A percentile compares a stretch with the other conserved stretches of the same genome.
Evolutionary conservation across 2,888 invertebrate genomes (phyloP).

Genomic region (Drosophila koepferae): DNA sequence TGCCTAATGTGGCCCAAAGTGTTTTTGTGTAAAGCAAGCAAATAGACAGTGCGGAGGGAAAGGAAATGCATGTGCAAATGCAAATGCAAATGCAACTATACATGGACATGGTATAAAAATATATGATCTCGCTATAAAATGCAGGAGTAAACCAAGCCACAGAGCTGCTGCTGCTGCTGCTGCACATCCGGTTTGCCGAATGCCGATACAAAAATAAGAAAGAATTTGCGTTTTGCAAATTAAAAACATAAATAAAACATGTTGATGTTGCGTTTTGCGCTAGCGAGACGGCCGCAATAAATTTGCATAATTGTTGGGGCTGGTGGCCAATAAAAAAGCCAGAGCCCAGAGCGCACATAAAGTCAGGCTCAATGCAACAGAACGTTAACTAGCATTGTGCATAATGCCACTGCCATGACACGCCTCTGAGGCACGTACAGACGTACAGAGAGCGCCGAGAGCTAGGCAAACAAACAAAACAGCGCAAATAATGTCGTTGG

Average conservation of each 20-base stretch:
- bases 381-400: conserved; percentile 26
- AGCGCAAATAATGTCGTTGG: conserved; percentile 27
- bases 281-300: conserved; percentile 29
- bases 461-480: conserved; percentile 37
- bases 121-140: conserved; percentile 5
- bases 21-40: conserved; percentile 46
- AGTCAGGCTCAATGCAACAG: conserved; percentile 23
- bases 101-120: conserved; percentile 7
- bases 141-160: background rate
- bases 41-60: conserved; percentile 58
- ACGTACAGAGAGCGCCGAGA: conserved; percentile 6
- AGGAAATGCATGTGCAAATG: conserved; percentile 53
- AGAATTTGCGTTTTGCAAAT: conserved; percentile 44
- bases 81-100: conserved; percentile 44
- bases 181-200: conserved; percentile 19
- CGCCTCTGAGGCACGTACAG: conserved; percentile 14
- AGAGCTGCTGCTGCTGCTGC: conserved; percentile 25
- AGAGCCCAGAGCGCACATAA: background rate
- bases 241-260: conserved; percentile 64
- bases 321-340: conserved; percentile 26
- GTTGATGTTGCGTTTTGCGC: conserved; percentile 22
- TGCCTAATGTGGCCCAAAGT: conserved; percentile 55
- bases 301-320: conserved; percentile 42
- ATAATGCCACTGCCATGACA: conserved; percentile 29
- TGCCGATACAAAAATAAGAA: conserved; percentile 33